Percentiles rank a stretch among this genome's conserved stretches.
These are phyloP conservation scores for Dolichoris vasculosae DNA, from an alignment of 1,140 invertebrate species.

Conservation along the genomic window DNA sequence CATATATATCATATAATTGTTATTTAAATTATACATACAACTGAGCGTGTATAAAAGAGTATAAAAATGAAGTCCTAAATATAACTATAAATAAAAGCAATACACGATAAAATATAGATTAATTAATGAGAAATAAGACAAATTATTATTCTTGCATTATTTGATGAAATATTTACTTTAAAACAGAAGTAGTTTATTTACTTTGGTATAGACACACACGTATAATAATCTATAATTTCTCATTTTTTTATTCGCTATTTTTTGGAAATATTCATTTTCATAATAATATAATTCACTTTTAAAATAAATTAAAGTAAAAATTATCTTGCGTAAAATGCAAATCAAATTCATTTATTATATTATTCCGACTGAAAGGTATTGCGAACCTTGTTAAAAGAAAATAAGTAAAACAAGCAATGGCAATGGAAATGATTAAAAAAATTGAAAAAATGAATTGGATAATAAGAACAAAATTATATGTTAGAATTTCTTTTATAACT, in stretches of 20 bases:
- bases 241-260: not conserved
- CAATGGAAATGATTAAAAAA: constrained; percentile 48
- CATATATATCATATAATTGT: not conserved
- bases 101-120: not conserved
- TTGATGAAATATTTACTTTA: constrained; percentile 71
- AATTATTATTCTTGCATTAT: constrained; percentile 72
- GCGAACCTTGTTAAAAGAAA: constrained; percentile 60
- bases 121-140: constrained; percentile 28
- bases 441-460: constrained; percentile 51
- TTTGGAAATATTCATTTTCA: not conserved
- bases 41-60: not conserved
- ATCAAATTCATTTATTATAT: constrained; percentile 50
- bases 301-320: not conserved
- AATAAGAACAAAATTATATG: constrained; percentile 55
- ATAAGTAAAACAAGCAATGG: not conserved
- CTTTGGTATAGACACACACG: not conserved
- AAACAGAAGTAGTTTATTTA: constrained; percentile 57
- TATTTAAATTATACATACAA: not conserved
- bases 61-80: not conserved
- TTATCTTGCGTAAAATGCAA: not conserved
- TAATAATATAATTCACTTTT: not conserved
- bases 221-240: not conserved
- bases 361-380: constrained; percentile 71
- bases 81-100: not conserved
- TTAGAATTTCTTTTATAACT: constrained; percentile 32